These are phyloP conservation scores for Oceanodroma tethys DNA, from an alignment of 2,113 vertebrate genomes.

Conservation along the genomic window DNA sequence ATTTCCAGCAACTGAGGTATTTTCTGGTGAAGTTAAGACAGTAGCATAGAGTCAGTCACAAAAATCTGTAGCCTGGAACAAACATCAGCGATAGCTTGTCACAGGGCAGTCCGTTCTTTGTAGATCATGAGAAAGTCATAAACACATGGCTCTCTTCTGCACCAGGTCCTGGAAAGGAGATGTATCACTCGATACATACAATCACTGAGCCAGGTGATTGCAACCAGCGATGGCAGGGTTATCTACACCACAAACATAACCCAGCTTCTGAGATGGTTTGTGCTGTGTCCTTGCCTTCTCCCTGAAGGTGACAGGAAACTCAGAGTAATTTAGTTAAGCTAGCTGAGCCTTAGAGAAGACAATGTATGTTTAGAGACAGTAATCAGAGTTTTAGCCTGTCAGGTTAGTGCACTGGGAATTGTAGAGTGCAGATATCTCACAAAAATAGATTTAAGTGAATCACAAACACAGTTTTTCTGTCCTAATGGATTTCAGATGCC, in stretches of 20 bases:
- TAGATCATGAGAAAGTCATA: background rate
- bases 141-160: background rate
- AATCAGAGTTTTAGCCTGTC: background rate
- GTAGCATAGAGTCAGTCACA: background rate
- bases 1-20: background rate
- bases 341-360: background rate
- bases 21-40: background rate
- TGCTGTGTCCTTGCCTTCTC: background rate
- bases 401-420: background rate
- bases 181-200: rapidly evolving
- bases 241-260: background rate
- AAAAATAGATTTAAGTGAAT: background rate
- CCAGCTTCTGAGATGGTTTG: background rate
- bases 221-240: background rate
- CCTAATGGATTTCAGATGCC: background rate
- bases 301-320: background rate
- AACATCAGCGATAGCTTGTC: background rate
- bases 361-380: background rate
- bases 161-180: background rate
- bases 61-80: background rate
- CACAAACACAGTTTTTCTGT: background rate
- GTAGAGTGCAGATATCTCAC: background rate
- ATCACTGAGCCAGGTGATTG: background rate
- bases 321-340: background rate
- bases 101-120: background rate